Evolutionary conservation across 2,888 invertebrate species (phyloP), one percentile per base, ranked within the genome.

Genomic region (Drosophila hawaiiensis): DNA sequence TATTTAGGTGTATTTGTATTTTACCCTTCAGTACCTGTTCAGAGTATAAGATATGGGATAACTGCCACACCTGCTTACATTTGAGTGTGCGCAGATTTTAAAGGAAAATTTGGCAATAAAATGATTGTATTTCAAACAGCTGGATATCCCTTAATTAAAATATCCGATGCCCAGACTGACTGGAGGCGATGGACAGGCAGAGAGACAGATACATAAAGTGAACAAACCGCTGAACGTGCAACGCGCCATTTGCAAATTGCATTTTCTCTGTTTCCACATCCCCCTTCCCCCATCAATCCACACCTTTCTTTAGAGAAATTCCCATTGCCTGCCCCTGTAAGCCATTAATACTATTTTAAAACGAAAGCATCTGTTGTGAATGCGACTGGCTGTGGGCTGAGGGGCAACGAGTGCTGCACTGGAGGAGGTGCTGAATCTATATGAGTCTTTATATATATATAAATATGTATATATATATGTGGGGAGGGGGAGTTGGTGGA

Each of bases 171-270:
- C 29, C 33, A 10, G 28, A 29, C 28, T 33, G 29, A 35, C 39
- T 19, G 19, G 2, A 6, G 14, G 3, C 35, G 4, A 6, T 16
- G 35, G 1, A 25, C 12, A 1, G 19, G 0, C 4, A 47, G 22
- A 56, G 6, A 29, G 41, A 33, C 33, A 19, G 35, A 61, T 14
- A 35, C 35, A 35, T 28, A 28, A 58, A 52, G n/a, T 43, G 35
- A 43, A 22, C n/a, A 39, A 53, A 39, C 31, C 59, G 59, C 19
- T 47, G 53, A 69, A 43, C 52, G 37, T 53, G 41, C 58, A 16
- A 58, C 43, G 58, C 58, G 37, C 68, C 70, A 69, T 59, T 69
- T 69, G 47, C 70, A 14, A 52, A 53, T 39, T 70, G 71, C 33
- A 56, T 52, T 52, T 50, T 29, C 56, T 35, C 69, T 2, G 22